Percentiles rank a stretch among this genome's conserved stretches.
Conservation (phyloP, 2,797 vertebrate genomes). For the Sebastes reedi region DNA sequence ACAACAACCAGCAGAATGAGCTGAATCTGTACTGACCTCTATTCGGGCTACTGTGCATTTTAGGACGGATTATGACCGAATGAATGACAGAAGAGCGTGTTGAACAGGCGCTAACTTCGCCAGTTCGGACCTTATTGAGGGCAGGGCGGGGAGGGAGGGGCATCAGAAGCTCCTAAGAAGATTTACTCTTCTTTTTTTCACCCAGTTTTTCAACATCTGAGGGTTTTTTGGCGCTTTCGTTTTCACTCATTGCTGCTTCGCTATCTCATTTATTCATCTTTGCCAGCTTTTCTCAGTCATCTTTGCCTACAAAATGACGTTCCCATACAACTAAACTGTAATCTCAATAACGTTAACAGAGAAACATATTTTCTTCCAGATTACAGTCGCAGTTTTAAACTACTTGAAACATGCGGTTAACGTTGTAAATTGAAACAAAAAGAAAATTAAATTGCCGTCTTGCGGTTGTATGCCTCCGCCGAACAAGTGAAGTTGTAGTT, state of each 20-base stretch:
- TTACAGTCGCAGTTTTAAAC: too few relatives aligned
- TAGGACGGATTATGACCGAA: constrained; percentile 17
- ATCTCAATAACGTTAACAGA: too few relatives aligned
- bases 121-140: constrained; percentile 17
- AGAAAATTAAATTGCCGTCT: too few relatives aligned
- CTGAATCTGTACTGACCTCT: constrained; percentile 1
- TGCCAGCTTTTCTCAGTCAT: too few relatives aligned
- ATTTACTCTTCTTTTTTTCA: constrained; percentile 31
- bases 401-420: too few relatives aligned
- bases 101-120: neutral
- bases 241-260: neutral
- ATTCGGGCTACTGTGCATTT: constrained; percentile 10
- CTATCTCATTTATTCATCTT: neutral
- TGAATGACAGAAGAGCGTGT: neutral
- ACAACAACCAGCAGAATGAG: neutral
- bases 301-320: too few relatives aligned
- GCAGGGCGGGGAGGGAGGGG: neutral
- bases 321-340: too few relatives aligned
- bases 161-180: constrained; percentile 22
- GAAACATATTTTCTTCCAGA: too few relatives aligned
- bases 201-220: neutral
- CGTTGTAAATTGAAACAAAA: too few relatives aligned
- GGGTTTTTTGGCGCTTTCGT: neutral
- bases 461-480: too few relatives aligned
- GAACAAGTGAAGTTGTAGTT: too few relatives aligned